These are phyloP conservation scores for Coregonus sp. DNA, from an alignment of 2,797 vertebrate genomes.

Conservation along the genomic window DNA sequence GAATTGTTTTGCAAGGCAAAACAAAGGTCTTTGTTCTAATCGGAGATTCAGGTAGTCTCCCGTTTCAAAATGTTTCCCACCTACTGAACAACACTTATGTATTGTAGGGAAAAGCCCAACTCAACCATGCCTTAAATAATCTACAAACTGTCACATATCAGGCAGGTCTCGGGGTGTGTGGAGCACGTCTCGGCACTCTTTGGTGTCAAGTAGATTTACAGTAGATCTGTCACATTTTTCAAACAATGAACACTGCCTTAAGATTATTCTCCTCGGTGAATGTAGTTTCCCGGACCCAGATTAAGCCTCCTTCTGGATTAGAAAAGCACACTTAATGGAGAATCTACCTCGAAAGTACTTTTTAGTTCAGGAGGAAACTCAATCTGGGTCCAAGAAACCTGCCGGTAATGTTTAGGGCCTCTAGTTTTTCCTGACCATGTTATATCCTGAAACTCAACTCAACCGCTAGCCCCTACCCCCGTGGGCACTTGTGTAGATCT, in stretches of 20 bases:
- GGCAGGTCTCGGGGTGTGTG: background rate
- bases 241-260: constrained; percentile 9
- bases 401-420: too few relatives aligned
- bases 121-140: constrained; percentile 18
- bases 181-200: background rate
- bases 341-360: background rate
- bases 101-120: constrained; percentile 6
- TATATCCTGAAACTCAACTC: background rate
- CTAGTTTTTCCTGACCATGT: background rate
- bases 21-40: background rate
- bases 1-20: too few relatives aligned
- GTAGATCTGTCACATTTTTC: background rate
- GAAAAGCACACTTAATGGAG: background rate
- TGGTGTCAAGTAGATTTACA: background rate
- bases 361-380: background rate
- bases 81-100: background rate
- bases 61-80: background rate
- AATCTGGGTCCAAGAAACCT: background rate
- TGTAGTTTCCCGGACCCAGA: background rate
- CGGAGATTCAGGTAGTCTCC: background rate
- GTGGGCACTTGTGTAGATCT: background rate
- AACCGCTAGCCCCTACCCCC: background rate
- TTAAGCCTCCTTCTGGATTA: background rate
- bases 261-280: background rate
- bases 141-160: background rate